phyloP scores from a whole-genome alignment of 2,797 vertebrate genomes.

The Bradypodion pumilum region DNA sequence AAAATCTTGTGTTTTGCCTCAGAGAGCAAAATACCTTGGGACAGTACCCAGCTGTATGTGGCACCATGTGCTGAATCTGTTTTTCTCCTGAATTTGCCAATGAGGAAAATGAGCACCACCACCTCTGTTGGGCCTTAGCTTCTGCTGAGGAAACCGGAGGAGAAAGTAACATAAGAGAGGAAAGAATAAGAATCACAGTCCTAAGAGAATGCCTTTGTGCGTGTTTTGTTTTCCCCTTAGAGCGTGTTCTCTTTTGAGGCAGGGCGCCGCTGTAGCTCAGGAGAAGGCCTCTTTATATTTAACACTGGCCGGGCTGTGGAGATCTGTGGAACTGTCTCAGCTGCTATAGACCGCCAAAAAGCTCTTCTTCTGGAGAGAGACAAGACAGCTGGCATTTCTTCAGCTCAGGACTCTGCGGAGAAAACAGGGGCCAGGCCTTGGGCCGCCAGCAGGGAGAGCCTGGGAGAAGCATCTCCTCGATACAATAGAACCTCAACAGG shows the following conservation, averaged over 20 bases:
- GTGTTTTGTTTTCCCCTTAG: constrained; percentile 62
- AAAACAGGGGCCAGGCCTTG: background rate
- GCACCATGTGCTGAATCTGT: too few relatives aligned
- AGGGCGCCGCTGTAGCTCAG: constrained; percentile 86
- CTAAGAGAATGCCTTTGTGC: background rate
- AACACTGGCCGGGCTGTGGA: constrained; percentile 73
- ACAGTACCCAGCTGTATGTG: too few relatives aligned
- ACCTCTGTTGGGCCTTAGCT: background rate
- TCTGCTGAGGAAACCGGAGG: background rate
- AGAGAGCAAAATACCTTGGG: too few relatives aligned
- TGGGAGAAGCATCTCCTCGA: constrained; percentile 25
- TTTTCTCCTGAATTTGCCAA: too few relatives aligned
- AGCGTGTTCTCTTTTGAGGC: constrained; percentile 85
- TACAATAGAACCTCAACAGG: background rate
- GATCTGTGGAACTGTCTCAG: constrained; percentile 75
- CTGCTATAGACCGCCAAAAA: constrained; percentile 73
- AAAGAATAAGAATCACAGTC: background rate
- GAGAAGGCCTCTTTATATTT: constrained; percentile 87
- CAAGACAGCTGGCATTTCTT: constrained; percentile 37
- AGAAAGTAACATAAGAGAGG: background rate
- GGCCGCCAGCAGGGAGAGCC: constrained; percentile 35
- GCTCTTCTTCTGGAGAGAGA: constrained; percentile 49
- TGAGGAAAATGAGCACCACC: background rate
- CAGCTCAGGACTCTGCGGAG: constrained; percentile 19
- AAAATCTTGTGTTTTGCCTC: too few relatives aligned